Evolutionary conservation across 1,140 invertebrate species (phyloP).

Genomic region (Agraylea sexmaculata): DNA sequence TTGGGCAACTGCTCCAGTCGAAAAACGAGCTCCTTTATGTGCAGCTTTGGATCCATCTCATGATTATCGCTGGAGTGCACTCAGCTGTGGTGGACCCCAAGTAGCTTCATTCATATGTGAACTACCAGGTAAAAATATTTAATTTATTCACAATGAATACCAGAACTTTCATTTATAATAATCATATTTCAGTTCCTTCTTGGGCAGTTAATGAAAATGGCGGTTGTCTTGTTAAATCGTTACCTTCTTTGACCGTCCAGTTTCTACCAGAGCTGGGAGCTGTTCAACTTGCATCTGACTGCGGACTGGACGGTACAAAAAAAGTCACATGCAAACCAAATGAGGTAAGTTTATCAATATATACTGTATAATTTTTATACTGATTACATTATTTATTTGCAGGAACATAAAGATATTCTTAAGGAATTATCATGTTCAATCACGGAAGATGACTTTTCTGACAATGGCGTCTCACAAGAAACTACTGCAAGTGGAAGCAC

Average conservation of each 20-base stretch:
- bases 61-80: constrained; percentile 58
- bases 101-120: constrained; percentile 63
- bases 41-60: constrained; percentile 54
- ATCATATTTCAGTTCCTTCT: constrained; percentile 44
- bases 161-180: not conserved
- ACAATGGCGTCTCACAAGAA: constrained; percentile 13
- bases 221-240: constrained; percentile 51
- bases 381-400: constrained; percentile 17
- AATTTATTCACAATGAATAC: constrained; percentile 1
- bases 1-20: constrained; percentile 45
- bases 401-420: constrained; percentile 37
- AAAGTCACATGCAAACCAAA: constrained; percentile 56
- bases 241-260: constrained; percentile 55
- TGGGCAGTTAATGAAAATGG: constrained; percentile 49
- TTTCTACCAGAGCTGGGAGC: constrained; percentile 66
- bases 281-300: constrained; percentile 76
- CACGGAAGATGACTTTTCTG: constrained; percentile 26
- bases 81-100: constrained; percentile 57
- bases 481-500: constrained; percentile 14
- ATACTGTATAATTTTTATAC: not conserved
- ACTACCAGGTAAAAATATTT: constrained; percentile 45
- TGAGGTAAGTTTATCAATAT: constrained; percentile 39
- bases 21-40: constrained; percentile 43
- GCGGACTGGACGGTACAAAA: constrained; percentile 73
- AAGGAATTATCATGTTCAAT: constrained; percentile 33